Conservation (phyloP, 2,113 vertebrate species). For the Eurypyga helias region DNA sequence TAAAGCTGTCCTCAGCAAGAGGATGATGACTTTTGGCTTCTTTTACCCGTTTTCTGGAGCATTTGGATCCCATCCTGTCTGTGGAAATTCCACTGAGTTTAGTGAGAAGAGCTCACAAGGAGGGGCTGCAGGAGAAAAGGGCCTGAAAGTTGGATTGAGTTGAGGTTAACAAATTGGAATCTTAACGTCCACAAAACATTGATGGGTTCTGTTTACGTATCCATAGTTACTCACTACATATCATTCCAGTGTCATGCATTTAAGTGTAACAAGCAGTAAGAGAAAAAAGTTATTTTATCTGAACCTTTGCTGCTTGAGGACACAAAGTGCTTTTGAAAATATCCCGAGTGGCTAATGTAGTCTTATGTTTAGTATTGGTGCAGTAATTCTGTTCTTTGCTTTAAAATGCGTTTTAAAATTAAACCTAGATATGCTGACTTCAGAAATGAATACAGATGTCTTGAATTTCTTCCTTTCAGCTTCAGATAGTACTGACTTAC, state of each 20-base stretch:
- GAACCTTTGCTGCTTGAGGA: background rate
- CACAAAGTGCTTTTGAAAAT: background rate
- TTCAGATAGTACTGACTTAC: background rate
- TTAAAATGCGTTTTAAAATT: background rate
- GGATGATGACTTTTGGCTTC: background rate
- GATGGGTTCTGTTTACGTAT: constrained; percentile 1
- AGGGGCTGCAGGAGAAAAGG: background rate
- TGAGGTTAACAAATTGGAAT: background rate
- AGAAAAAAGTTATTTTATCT: background rate
- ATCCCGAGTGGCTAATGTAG: background rate
- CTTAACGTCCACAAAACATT: background rate
- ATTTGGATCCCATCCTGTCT: background rate
- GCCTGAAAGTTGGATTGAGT: background rate
- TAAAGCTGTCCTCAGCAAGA: background rate
- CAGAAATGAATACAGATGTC: background rate
- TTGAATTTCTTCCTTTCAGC: background rate
- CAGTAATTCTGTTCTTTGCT: background rate
- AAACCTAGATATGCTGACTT: background rate
- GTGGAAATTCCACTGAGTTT: background rate
- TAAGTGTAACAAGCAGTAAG: background rate
- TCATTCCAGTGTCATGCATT: background rate
- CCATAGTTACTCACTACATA: background rate
- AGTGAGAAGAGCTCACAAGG: background rate
- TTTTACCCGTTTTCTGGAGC: background rate
- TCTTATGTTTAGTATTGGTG: background rate